Evolutionary conservation across 2,888 invertebrate species (phyloP).

Genomic region (Quadroppia sp.): DNA sequence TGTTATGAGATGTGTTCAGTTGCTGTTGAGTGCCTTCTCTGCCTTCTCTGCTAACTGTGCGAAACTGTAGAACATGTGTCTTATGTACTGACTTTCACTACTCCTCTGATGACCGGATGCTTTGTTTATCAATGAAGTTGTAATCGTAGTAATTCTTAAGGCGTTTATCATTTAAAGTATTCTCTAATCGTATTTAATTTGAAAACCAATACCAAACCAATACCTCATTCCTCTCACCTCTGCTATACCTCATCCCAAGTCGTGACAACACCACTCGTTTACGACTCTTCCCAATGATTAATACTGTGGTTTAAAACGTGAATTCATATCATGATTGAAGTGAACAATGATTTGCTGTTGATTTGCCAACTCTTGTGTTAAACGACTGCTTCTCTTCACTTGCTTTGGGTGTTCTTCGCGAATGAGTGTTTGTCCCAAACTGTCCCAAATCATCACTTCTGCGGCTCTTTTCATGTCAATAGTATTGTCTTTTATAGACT

Average conservation of each 20-base stretch:
- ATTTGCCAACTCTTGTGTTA: not conserved
- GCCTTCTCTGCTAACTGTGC: not conserved
- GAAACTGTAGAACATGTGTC: slow-evolving; percentile 14
- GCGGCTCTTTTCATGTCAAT: slow-evolving; percentile 20
- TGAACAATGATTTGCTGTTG: slow-evolving; percentile 4
- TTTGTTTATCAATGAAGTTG: slow-evolving; percentile 5
- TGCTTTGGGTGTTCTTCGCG: not conserved
- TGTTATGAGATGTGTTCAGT: not conserved
- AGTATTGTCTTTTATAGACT: slow-evolving; percentile 20
- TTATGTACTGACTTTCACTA: slow-evolving; percentile 23
- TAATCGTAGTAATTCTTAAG: not conserved
- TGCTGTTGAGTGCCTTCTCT: not conserved
- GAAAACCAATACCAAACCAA: not conserved
- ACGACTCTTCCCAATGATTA: not conserved
- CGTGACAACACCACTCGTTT: slow-evolving; percentile 12
- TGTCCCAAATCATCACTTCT: slow-evolving; percentile 9
- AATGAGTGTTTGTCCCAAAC: not conserved
- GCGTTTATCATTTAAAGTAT: not conserved
- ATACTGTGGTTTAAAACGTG: slow-evolving; percentile 4
- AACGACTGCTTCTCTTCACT: not conserved
- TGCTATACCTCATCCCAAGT: not conserved
- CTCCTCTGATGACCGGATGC: slow-evolving; percentile 12
- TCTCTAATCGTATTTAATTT: slow-evolving; percentile 10
- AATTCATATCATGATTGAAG: slow-evolving; percentile 11
- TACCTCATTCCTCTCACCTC: not conserved